Percentiles rank a stretch among this genome's conserved stretches.
phyloP scores from a whole-genome alignment of 2,797 vertebrate genomes.

The Dromococcyx pavoninus region DNA sequence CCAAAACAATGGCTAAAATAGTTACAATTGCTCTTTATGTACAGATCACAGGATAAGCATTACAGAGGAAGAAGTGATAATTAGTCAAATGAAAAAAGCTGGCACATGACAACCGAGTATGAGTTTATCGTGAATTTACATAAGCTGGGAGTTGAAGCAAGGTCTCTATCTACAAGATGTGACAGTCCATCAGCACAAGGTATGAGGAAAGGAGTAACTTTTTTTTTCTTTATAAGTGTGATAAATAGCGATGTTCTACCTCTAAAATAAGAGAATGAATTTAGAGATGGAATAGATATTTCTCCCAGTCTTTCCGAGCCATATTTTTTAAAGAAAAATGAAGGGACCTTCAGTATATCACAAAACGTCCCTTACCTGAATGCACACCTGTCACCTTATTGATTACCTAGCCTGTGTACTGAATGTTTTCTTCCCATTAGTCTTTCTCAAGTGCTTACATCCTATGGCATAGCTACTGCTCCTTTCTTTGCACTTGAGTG shows the following conservation, averaged over 20 bases:
- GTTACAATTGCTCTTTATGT: neutral
- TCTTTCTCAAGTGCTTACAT: neutral
- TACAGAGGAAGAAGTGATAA: neutral
- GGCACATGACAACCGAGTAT: neutral
- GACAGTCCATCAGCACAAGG: neutral
- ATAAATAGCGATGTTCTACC: neutral
- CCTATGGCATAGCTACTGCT: neutral
- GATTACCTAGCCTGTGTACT: neutral
- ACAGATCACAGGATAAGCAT: neutral
- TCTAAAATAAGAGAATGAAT: neutral
- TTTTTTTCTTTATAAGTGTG: neutral
- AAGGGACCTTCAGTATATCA: neutral
- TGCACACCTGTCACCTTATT: neutral
- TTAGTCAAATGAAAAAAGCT: conserved; percentile 4
- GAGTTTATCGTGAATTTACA: neutral
- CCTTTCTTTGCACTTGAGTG: neutral
- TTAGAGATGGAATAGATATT: neutral
- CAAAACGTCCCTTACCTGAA: neutral
- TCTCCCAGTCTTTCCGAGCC: neutral
- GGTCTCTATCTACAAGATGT: neutral
- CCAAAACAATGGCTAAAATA: neutral
- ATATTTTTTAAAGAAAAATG: neutral
- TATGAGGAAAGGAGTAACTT: neutral
- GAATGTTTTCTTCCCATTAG: neutral
- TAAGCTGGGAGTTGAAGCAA: neutral